Evolutionary conservation across 2,113 vertebrate genomes (phyloP), one percentile per base, ranked within the genome.

Genomic region (Sialia sialis): DNA sequence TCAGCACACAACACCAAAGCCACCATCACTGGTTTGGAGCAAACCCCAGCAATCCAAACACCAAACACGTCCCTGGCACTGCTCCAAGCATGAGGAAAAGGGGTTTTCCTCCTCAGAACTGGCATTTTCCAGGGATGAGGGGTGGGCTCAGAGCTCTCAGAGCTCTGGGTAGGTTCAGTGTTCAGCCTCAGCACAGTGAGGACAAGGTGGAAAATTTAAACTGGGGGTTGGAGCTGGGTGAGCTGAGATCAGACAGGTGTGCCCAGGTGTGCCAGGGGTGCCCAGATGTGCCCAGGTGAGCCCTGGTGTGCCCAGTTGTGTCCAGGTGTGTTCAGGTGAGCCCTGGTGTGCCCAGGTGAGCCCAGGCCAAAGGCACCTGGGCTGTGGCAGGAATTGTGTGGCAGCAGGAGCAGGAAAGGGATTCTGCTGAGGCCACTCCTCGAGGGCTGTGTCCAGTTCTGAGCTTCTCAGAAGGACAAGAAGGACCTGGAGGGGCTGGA

Each of bases 21-120:
- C 70, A 43, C 1, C 10, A 0, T 75, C 76, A 94, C 70, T 59
- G 5, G 7, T 18, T 32, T 49, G 87, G 63, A 46, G 13, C 9
- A 87, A 86, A 44, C 13, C 48, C 49, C 15, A 27, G 2, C 25
- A 10, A 51, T 16, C 39, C 51, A 10, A 19, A 38, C 29, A n/a
- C n/a, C n/a, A 1, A 36, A 44, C 6, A 0, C 6, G 2, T 12
- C 19, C 62, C 6, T 5, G 0, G 0, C 18, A 0, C 1, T 14
- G 0, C 1, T 7, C 7, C 43, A 13, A 30, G 14, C 0, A 0
- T 0, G 39, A 34, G n/a, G 22, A 2, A 21, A 73, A 52, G 17
- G 1, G 19, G 7, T 4, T 93, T 82, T 39, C 8, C 52, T 34
- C 14, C 23, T 4, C 30, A 3, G 59, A 78, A 32, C 22, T 7